Conservation (phyloP, 2,888 invertebrate species). For the Leptinotarsa haldemani region DNA sequence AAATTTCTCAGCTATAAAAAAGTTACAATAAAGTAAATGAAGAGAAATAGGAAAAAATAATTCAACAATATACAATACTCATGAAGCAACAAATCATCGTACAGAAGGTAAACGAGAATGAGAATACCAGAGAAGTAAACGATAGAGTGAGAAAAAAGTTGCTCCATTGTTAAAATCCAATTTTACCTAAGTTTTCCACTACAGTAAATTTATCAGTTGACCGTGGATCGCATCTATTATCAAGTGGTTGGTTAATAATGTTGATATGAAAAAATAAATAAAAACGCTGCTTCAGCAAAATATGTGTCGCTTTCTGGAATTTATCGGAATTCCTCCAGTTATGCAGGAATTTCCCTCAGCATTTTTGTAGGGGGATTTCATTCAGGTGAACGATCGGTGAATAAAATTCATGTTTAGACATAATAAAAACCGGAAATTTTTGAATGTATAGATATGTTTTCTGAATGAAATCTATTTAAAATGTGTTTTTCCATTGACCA, state of each 20-base stretch:
- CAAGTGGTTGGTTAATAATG: not conserved
- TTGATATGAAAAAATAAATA: not conserved
- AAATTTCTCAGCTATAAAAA: no score
- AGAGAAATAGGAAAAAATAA: no score
- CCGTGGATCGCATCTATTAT: not conserved
- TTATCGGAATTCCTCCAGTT: not conserved
- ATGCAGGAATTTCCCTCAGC: constrained; percentile 4
- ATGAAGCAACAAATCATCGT: no score
- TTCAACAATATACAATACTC: no score
- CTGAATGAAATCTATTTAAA: no score
- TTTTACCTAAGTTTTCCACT: not conserved
- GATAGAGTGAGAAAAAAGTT: no score
- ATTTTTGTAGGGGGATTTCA: not conserved
- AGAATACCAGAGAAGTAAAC: no score
- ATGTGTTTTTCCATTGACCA: no score
- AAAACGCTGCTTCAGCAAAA: not conserved
- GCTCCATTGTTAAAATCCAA: no score
- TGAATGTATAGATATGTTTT: no score
- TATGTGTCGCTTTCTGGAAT: not conserved
- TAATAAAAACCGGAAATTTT: not conserved
- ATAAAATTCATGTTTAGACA: not conserved
- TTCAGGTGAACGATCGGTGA: not conserved
- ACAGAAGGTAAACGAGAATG: no score
- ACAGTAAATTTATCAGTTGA: not conserved
- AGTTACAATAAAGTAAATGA: no score